A percentile compares a stretch with the other conserved stretches of the same genome.
Conservation (phyloP, 2,888 invertebrate species). For the Drosophila diplacantha region DNA sequence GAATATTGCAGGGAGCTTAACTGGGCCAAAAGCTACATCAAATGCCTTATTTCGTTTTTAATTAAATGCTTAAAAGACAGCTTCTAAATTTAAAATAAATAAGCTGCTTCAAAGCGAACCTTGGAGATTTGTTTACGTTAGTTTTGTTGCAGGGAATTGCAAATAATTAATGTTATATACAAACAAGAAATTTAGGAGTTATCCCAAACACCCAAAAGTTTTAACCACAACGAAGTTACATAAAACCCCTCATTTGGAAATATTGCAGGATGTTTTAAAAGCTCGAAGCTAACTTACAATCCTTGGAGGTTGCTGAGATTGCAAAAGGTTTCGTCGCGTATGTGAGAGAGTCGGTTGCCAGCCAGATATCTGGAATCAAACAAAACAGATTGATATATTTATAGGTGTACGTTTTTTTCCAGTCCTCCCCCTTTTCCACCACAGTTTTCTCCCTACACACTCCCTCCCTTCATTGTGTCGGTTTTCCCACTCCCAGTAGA, state of each 20-base stretch:
- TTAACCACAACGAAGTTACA: not conserved
- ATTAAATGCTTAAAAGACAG: not conserved
- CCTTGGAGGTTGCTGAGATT: constrained; percentile 77
- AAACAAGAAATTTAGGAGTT: no score
- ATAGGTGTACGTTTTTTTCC: not conserved
- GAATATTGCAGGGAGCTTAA: not conserved
- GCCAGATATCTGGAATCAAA: constrained; percentile 78
- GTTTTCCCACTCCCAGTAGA: not conserved
- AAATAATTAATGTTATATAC: no score
- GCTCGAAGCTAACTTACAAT: constrained; percentile 61
- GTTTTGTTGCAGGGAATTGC: not conserved
- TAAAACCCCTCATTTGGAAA: not conserved
- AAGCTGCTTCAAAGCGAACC: no score
- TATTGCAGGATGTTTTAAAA: not conserved
- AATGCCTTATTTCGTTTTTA: not conserved
- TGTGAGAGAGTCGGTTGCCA: constrained; percentile 77
- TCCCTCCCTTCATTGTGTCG: not conserved
- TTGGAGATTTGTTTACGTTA: not conserved
- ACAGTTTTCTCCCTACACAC: not conserved
- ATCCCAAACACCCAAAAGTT: no score
- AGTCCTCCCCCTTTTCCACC: not conserved
- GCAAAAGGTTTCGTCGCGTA: constrained; percentile 78
- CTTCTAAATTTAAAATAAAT: no score
- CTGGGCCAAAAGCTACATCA: not conserved
- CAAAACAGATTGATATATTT: constrained; percentile 6